These are phyloP conservation scores for Antheraea assamensis DNA, from an alignment of 2,888 invertebrate genomes.

Conservation along the genomic window DNA sequence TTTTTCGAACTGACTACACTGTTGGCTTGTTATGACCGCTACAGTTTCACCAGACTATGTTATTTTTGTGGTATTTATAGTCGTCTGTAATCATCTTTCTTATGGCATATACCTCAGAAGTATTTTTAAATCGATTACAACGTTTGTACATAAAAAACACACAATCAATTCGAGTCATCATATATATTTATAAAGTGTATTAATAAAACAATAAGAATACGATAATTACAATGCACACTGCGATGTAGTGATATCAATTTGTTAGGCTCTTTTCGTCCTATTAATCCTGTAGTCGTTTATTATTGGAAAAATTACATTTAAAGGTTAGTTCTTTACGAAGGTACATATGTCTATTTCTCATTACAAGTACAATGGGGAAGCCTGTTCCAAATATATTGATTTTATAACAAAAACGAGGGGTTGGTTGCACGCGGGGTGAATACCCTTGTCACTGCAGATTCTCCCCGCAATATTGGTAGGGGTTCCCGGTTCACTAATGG, in stretches of 20 bases:
- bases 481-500: conserved; percentile 76
- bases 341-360: conserved; percentile 40
- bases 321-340: background rate
- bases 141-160: no score
- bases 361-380: conserved; percentile 50
- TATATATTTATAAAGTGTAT: no score
- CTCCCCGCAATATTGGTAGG: conserved; percentile 73
- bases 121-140: no score
- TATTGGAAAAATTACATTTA: background rate
- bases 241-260: background rate
- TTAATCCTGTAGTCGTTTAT: background rate
- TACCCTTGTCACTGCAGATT: conserved; percentile 79
- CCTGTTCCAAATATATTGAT: conserved; percentile 77
- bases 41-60: no score
- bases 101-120: no score
- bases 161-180: no score
- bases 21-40: no score
- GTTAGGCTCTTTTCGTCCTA: background rate
- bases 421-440: conserved; percentile 76
- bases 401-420: conserved; percentile 81
- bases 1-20: no score
- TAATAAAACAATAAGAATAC: no score
- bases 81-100: no score
- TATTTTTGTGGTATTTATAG: no score
- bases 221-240: background rate